Percentiles rank a stretch among this genome's conserved stretches.
These are phyloP conservation scores for Tetrax tetrax DNA, from an alignment of 2,113 vertebrate genomes.

Conservation along the genomic window DNA sequence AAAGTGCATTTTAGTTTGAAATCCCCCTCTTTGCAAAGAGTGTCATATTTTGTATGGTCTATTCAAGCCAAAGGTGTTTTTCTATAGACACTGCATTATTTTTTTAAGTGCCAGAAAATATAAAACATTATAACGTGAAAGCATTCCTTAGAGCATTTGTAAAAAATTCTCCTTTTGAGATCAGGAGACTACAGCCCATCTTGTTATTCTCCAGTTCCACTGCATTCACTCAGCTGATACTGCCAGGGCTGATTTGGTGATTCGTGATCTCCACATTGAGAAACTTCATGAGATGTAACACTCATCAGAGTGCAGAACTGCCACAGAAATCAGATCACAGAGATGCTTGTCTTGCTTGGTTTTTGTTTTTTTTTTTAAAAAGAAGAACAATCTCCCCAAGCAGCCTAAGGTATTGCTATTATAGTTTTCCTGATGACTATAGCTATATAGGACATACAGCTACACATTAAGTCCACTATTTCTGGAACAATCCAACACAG, in stretches of 20 bases:
- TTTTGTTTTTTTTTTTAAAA: not conserved
- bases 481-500: not conserved
- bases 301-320: not conserved
- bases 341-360: not conserved
- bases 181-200: not conserved
- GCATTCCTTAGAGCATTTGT: not conserved
- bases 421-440: not conserved
- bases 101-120: not conserved
- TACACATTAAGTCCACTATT: not conserved
- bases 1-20: not conserved
- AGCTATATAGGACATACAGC: not conserved
- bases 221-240: not conserved
- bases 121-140: not conserved
- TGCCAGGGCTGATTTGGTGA: not conserved
- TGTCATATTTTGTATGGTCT: not conserved
- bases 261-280: not conserved
- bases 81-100: not conserved
- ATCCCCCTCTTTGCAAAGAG: not conserved
- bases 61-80: not conserved
- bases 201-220: not conserved
- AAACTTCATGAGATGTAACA: not conserved
- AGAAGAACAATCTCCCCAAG: not conserved
- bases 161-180: not conserved
- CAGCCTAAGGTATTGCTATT: not conserved
- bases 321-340: not conserved